Evolutionary conservation across 2,113 vertebrate genomes (phyloP), one percentile per base, ranked within the genome.

Genomic region (Alligator sinensis): DNA sequence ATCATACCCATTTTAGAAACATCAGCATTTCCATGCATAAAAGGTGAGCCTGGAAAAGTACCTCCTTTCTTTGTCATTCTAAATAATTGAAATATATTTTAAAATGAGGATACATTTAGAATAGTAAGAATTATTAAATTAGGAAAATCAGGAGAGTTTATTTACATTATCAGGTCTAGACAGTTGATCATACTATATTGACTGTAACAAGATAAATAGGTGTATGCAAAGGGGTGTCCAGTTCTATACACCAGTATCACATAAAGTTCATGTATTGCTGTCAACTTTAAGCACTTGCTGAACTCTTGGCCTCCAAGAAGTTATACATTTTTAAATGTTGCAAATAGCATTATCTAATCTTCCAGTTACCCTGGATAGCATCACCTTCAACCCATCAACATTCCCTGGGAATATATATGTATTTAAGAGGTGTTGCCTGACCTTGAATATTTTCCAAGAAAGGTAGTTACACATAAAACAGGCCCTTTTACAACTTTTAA

Each of bases 11-110:
- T 88, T 81, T 87, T 77, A 81, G 5, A 25, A 83, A 22, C 34
- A 25, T 61, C 82, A 27, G 81, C 55, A 64, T 81, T 85, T 54
- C 12, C 28, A 18, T 16, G 54, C 54, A 75, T 22, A 18, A 58
- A 27, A 83, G 27, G 54, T 83, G 38, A 74, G 68, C 28, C 74
- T 92, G 88, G 79, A 87, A 85, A 78, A 75, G 25, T 86, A 72
- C n/a, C n/a, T 95, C 12, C 27, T 80, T 95, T 95, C 84, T 47
- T 76, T 66, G 66, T 87, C 88, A 79, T 60, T 90, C 68, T 91
- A 89, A 92, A 91, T 34, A 88, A 59, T 74, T 84, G 80, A 84
- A 87, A 93, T 66, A 76, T 77, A 88, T 91, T 96, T 95, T 27
- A 77, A 91, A 91, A 91, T 86, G 94, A 22, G 60, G 11, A 85